Base-by-base conservation (phyloP, 2,797 vertebrate species). In the Ciconia nigra region DNA sequence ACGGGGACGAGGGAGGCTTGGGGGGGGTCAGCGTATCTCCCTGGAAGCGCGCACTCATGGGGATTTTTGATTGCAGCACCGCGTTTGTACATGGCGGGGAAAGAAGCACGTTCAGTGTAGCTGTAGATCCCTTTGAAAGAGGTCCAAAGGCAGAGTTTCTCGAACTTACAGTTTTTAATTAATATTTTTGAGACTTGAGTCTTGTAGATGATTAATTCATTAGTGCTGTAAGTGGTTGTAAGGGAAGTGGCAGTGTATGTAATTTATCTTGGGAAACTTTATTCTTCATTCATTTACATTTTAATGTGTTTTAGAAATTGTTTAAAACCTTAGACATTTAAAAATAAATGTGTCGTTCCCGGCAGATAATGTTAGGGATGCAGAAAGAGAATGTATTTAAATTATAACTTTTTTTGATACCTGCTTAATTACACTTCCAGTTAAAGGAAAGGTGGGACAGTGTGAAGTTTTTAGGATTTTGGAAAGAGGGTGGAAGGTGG, bases 41-140 rank as follows among this genome's bases (percentile, higher is more conserved):
- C 25, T 3, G 25, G 3, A 5, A 9, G 29, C 13, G 19, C 1
- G 33, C 37, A 20, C 4, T 4, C 9, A 0, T 0, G 5, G 5
- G n/a, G 5, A 2, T 3, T 13, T 21, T 15, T 17, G 33, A 5
- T 28, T 3, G n/a, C 8, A 2, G 69, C 46, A 0, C 51, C 19
- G 0, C 7, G n/a, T 35, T 18, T 2, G 39, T 20, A 1, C 14
- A 4, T 7, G 35, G 28, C 2, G 10, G n/a, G 20, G 13, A 1
- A 5, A 13, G 65, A 9, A 22, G n/a, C 5, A 0, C 11, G 5
- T 9, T 18, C 1, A 6, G 16, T 9, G 37, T 5, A 9, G n/a
- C 42, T 49, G 37, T 8, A 8, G 52, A 3, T 39, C 11, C 44
- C 37, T 7, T 4, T 20, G 71, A 2, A 33, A 26, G 7, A 8